Evolutionary conservation across 2,113 vertebrate species (phyloP).

Genomic region (Lepus timidus): DNA sequence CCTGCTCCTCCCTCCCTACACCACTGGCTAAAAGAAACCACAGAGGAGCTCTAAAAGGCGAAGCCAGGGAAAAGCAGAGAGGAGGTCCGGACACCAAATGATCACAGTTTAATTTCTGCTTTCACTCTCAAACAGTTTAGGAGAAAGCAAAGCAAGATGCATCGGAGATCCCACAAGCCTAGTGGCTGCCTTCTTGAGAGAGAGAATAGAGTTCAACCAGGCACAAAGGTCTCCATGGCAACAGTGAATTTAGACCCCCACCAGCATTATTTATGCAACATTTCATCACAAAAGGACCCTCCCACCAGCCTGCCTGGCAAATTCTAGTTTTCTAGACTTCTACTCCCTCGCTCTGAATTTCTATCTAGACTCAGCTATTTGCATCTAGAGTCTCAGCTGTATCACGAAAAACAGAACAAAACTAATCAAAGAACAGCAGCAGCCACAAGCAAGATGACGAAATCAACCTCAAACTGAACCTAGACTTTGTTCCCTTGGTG

Average conservation of each 20-base stretch:
- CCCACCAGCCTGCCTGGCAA: slow-evolving; percentile 89
- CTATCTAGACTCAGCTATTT: slow-evolving; percentile 32
- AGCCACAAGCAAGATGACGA: slow-evolving; percentile 15
- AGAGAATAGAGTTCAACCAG: slow-evolving; percentile 91
- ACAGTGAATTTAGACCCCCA: slow-evolving; percentile 93
- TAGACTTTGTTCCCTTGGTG: not conserved
- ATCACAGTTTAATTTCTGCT: slow-evolving; percentile 72
- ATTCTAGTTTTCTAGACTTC: slow-evolving; percentile 86
- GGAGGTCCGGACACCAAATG: slow-evolving; percentile 18
- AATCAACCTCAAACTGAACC: not conserved
- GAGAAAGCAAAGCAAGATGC: slow-evolving; percentile 80
- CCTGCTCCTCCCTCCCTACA: slow-evolving; percentile 53
- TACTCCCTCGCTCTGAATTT: slow-evolving; percentile 62
- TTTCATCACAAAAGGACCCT: slow-evolving; percentile 94
- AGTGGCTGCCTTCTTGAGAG: slow-evolving; percentile 84
- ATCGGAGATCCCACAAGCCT: slow-evolving; percentile 79
- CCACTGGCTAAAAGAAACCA: slow-evolving; percentile 21
- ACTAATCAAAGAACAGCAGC: not conserved
- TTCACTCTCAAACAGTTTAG: slow-evolving; percentile 66
- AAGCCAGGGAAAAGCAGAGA: not conserved
- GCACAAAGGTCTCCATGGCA: slow-evolving; percentile 98
- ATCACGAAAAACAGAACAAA: not conserved
- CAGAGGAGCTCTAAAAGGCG: not conserved
- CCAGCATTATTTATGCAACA: slow-evolving; percentile 95
- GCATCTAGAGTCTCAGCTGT: slow-evolving; percentile 76